Percentiles rank a stretch among this genome's conserved stretches.
Conservation (phyloP, 2,888 invertebrate genomes). For the Pasiphila rectangulata region DNA sequence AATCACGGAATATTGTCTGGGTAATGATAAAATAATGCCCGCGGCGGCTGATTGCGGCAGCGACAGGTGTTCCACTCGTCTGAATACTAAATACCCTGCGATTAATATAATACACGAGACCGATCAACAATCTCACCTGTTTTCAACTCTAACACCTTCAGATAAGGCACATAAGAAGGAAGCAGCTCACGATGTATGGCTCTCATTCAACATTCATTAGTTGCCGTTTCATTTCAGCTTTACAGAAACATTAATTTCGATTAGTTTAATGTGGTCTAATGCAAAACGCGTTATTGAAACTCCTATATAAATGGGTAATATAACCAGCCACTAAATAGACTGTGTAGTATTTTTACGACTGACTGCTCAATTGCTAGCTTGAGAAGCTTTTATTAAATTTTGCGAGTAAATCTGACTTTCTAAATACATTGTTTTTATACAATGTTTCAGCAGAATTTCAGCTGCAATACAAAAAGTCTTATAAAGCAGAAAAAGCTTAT, state of each 20-base stretch:
- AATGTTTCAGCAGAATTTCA: constrained; percentile 1
- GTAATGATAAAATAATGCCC: constrained; percentile 62
- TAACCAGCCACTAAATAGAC: neutral
- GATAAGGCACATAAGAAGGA: constrained; percentile 18
- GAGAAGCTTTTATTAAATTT: constrained; percentile 1
- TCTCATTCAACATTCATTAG: constrained; percentile 50
- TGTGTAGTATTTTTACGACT: neutral
- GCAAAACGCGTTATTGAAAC: constrained; percentile 20
- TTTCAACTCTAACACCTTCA: constrained; percentile 6
- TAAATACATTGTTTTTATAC: neutral
- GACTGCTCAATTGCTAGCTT: neutral
- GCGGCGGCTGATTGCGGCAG: constrained; percentile 55
- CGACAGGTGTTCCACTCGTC: constrained; percentile 55
- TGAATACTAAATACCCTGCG: constrained; percentile 55
- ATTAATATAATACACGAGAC: constrained; percentile 35
- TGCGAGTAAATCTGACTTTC: neutral
- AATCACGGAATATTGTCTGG: constrained; percentile 56
- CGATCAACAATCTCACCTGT: constrained; percentile 5
- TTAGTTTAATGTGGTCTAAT: constrained; percentile 27
- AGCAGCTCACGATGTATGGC: constrained; percentile 20
- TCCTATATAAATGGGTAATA: neutral
- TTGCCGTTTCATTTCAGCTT: constrained; percentile 45
- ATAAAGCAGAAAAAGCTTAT: constrained; percentile 9
- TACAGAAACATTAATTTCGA: constrained; percentile 34
- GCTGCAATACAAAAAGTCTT: constrained; percentile 5